Conservation (phyloP, 2,888 invertebrate species). For the Luperina nickerlii region DNA sequence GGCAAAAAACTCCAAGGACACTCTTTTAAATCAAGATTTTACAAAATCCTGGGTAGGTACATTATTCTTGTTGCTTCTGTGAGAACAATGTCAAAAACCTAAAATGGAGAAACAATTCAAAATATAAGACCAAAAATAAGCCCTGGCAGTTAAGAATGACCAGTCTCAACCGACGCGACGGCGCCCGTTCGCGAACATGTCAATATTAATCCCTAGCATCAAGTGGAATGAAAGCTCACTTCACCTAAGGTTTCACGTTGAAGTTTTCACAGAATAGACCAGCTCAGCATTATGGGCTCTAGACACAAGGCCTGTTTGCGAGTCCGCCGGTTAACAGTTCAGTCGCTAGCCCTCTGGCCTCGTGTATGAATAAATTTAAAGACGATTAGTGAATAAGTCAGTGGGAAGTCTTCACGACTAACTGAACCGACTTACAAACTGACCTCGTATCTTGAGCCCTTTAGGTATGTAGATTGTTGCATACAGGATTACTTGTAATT, state of each 20-base stretch:
- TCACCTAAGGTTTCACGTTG: background rate
- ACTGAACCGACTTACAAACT: background rate
- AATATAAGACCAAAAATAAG: background rate
- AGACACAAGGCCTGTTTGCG: background rate
- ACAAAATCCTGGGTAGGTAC: background rate
- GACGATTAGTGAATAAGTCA: background rate
- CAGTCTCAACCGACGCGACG: too few relatives aligned
- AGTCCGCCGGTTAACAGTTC: background rate
- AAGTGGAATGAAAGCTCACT: background rate
- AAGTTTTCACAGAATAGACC: background rate
- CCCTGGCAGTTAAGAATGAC: too few relatives aligned
- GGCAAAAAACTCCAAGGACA: background rate
- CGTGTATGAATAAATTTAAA: too few relatives aligned
- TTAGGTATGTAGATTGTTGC: too few relatives aligned
- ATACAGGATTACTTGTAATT: too few relatives aligned
- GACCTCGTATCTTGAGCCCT: background rate
- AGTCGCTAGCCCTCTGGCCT: background rate
- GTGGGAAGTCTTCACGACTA: background rate
- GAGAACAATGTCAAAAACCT: background rate
- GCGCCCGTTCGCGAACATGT: too few relatives aligned
- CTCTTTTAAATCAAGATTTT: background rate
- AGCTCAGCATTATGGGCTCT: background rate
- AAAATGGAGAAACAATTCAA: background rate
- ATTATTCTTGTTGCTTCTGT: background rate
- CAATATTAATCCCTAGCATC: background rate